Base-by-base conservation (phyloP, 2,113 vertebrate genomes). In the Zapornia atra region DNA sequence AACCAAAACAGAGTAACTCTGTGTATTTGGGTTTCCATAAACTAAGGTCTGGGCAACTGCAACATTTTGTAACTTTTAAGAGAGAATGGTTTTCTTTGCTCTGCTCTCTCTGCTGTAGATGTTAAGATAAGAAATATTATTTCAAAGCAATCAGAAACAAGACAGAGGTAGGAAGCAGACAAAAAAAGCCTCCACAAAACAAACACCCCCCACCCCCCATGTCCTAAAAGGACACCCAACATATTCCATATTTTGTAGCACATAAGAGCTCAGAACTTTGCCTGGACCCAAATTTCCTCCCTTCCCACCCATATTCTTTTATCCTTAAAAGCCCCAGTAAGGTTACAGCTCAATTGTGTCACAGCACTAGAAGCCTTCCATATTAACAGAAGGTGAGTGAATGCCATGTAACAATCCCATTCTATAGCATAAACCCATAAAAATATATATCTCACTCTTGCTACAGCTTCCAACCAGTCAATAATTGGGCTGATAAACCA, bases 361-460 rank as follows among this genome's bases (percentile, higher is more conserved):
- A 89, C 69, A 77, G 81, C 85, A 90, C 57, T 73, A 46, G 69
- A 91, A 95, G 63, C 46, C 50, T 86, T 77, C 73, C 31, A 36
- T 60, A 42, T n/a, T 16, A 75, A 83, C 0, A 86, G 63, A 88
- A 79, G 36, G 53, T 68, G 29, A 94, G 86, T 56, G 24, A 78
- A 92, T 65, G 69, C 80, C 71, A 46, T 86, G 11, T 66, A 86
- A 87, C 54, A 83, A 90, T 77, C 18, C 44, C 51, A 76, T 73
- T 78, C 64, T 87, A 75, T 63, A 84, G 53, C 84, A 86, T 85
- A 87, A 87, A 96, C 36, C 25, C 94, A 92, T 93, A 96, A 94
- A 97, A 97, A 97, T 94, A 96, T 94, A 91, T 94, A 40, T 95
- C 40, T 83, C 28, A 75, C 33, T 93, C 82, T 92, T 92, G 36